Conservation (phyloP, 2,113 vertebrate species). For the Toxotes chatareus region DNA sequence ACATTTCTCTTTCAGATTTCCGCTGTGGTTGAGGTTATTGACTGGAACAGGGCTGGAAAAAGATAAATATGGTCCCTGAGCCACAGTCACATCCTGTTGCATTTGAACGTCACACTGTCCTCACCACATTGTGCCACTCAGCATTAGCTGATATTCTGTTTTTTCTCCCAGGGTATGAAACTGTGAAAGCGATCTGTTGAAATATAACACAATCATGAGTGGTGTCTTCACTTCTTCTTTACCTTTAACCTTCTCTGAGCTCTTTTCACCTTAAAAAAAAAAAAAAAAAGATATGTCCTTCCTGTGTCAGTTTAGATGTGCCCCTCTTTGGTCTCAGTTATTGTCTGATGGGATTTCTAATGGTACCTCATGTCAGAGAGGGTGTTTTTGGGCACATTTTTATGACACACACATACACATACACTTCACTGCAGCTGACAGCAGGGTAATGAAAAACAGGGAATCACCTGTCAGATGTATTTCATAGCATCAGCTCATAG, state of each 20-base stretch:
- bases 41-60: slow-evolving; percentile 15
- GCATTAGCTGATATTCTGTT: slow-evolving; percentile 11
- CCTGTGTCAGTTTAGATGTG: slow-evolving; percentile 58
- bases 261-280: slow-evolving; percentile 23
- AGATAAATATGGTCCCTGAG: slow-evolving; percentile 43
- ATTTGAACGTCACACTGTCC: slow-evolving; percentile 19
- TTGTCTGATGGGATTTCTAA: slow-evolving; percentile 66
- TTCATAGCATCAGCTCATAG: slow-evolving; percentile 49
- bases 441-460: slow-evolving; percentile 66
- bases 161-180: slow-evolving; percentile 21
- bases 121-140: slow-evolving; percentile 24
- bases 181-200: slow-evolving; percentile 18
- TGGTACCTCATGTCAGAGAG: slow-evolving; percentile 52
- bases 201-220: slow-evolving; percentile 24
- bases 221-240: slow-evolving; percentile 29
- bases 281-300: slow-evolving; percentile 37
- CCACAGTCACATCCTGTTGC: slow-evolving; percentile 36
- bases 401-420: slow-evolving; percentile 49
- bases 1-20: slow-evolving; percentile 39
- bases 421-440: slow-evolving; percentile 55
- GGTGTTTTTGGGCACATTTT: slow-evolving; percentile 47
- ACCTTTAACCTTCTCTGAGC: slow-evolving; percentile 37
- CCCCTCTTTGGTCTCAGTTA: slow-evolving; percentile 70
- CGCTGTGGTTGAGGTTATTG: slow-evolving; percentile 33
- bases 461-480: slow-evolving; percentile 55